These are phyloP conservation scores for Drosophila murphyi DNA, from an alignment of 1,140 invertebrate species.

Conservation along the genomic window DNA sequence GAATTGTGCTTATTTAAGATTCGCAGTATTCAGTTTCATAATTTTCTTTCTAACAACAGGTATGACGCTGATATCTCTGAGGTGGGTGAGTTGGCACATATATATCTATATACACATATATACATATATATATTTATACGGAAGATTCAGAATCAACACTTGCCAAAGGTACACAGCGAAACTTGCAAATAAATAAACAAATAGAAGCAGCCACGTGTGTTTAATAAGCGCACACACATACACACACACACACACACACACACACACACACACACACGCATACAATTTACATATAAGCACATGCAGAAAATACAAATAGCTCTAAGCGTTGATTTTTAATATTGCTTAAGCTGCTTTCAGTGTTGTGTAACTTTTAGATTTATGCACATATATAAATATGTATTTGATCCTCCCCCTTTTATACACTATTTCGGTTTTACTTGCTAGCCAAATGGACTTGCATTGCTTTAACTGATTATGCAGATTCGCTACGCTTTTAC, in stretches of 20 bases:
- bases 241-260: neutral
- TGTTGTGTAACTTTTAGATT: too few species aligned
- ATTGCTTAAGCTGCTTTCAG: too few species aligned
- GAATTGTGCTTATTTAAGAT: constrained; percentile 25
- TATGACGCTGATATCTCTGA: constrained; percentile 1
- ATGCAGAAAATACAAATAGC: neutral
- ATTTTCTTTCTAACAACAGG: constrained; percentile 25
- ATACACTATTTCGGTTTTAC: neutral
- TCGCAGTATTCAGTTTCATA: constrained; percentile 16
- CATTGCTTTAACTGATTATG: constrained; percentile 11
- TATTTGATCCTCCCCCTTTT: constrained; percentile 10
- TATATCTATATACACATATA: neutral
- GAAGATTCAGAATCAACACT: constrained; percentile 16
- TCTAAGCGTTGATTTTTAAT: too few species aligned
- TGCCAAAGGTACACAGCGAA: neutral
- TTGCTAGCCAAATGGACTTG: neutral
- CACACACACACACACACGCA: neutral
- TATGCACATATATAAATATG: neutral
- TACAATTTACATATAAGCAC: neutral
- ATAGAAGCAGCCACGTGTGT: constrained; percentile 20
- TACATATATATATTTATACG: constrained; percentile 6
- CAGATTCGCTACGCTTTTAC: constrained; percentile 8
- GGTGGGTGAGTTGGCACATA: neutral
- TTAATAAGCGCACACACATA: constrained; percentile 12
- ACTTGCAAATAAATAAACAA: constrained; percentile 24